Evolutionary conservation across 2,797 vertebrate species (phyloP).

Genomic region (Acanthurus lineatus): DNA sequence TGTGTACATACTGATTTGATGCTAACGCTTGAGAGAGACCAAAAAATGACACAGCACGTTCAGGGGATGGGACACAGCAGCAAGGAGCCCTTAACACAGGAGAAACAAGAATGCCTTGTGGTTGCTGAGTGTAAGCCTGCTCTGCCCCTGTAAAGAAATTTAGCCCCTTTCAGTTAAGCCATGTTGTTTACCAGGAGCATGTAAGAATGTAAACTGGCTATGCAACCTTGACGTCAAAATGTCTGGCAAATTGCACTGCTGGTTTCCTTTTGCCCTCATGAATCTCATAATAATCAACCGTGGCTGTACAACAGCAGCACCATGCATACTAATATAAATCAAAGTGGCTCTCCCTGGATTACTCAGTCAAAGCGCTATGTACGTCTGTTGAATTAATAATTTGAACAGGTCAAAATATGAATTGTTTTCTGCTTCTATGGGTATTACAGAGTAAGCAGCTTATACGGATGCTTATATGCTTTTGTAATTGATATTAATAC

Average conservation of each 20-base stretch:
- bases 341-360: constrained; percentile 64
- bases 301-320: constrained; percentile 34
- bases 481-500: constrained; percentile 41
- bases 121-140: not conserved
- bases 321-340: constrained; percentile 64
- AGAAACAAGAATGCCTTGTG: constrained; percentile 23
- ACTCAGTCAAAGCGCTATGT: constrained; percentile 47
- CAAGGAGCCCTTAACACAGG: constrained; percentile 34
- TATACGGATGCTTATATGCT: constrained; percentile 34
- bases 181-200: not conserved
- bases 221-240: constrained; percentile 15
- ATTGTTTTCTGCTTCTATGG: constrained; percentile 40
- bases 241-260: constrained; percentile 4
- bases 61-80: constrained; percentile 19
- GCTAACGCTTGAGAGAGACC: constrained; percentile 60
- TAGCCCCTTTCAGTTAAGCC: constrained; percentile 11
- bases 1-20: constrained; percentile 77
- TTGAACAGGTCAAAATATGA: constrained; percentile 42
- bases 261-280: constrained; percentile 39
- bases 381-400: constrained; percentile 68
- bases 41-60: constrained; percentile 55
- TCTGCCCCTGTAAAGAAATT: constrained; percentile 6
- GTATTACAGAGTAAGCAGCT: constrained; percentile 28
- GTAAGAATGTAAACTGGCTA: not conserved
- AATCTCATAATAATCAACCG: constrained; percentile 57